Percentiles rank a stretch among this genome's conserved stretches.
phyloP scores from a whole-genome alignment of 2,888 invertebrate species.

The Diarsia rubi region DNA sequence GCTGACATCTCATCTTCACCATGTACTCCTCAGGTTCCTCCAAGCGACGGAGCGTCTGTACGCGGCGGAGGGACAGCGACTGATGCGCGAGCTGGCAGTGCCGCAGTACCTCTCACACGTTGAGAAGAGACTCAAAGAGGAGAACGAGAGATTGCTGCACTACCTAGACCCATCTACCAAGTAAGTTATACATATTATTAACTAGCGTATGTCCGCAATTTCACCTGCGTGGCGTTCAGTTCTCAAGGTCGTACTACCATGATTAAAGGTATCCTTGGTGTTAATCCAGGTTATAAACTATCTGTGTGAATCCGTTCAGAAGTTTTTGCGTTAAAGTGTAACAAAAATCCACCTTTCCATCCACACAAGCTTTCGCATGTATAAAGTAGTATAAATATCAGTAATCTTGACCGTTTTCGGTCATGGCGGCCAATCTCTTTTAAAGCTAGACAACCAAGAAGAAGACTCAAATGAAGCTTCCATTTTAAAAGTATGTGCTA shows the following conservation, averaged over 20 bases:
- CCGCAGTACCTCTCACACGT: constrained; percentile 98
- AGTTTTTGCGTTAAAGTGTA: too few relatives aligned
- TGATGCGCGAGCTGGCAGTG: constrained; percentile 98
- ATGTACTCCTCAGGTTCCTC: constrained; percentile 92
- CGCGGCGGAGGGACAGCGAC: constrained; percentile 97
- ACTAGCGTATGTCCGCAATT: not conserved
- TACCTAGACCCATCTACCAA: constrained; percentile 98
- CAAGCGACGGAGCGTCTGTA: constrained; percentile 98
- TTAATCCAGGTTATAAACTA: too few relatives aligned
- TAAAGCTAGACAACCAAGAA: too few relatives aligned
- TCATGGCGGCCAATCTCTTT: too few relatives aligned
- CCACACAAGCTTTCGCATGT: too few relatives aligned
- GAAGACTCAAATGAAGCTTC: too few relatives aligned
- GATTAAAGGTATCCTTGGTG: not conserved
- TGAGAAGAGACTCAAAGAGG: constrained; percentile 98
- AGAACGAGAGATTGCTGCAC: constrained; percentile 97
- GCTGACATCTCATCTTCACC: too few relatives aligned
- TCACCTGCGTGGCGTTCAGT: too few relatives aligned
- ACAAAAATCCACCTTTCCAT: not conserved
- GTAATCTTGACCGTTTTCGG: too few relatives aligned
- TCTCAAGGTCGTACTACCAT: not conserved
- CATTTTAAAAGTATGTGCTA: too few relatives aligned
- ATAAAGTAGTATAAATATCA: too few relatives aligned
- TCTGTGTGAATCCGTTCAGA: too few relatives aligned
- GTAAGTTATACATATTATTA: constrained; percentile 82